Conservation (phyloP, 2,797 vertebrate species). For the Pseudochirops corinnae region DNA sequence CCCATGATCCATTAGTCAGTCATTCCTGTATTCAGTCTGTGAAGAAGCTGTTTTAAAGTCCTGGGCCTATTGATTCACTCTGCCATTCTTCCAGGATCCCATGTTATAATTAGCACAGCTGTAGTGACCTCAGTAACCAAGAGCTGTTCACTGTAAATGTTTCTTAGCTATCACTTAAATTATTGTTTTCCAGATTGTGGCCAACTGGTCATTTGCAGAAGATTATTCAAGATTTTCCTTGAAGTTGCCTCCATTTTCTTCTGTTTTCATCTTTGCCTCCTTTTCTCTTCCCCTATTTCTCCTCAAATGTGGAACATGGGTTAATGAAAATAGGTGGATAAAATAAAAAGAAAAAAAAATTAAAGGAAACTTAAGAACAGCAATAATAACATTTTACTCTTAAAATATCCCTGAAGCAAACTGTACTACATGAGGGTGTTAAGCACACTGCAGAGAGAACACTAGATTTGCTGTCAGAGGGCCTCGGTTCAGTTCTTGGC, state of each 20-base stretch:
- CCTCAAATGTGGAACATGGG: background rate
- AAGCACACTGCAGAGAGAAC: background rate
- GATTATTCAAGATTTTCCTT: background rate
- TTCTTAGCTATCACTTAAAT: background rate
- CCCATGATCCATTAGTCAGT: background rate
- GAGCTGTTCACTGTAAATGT: background rate
- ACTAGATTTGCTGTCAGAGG: background rate
- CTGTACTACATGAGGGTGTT: background rate
- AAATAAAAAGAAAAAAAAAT: background rate
- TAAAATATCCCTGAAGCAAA: background rate
- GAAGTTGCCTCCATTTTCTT: background rate
- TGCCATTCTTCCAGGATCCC: background rate
- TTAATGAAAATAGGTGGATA: background rate
- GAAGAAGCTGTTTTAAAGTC: background rate
- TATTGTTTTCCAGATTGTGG: background rate
- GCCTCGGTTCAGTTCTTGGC: background rate
- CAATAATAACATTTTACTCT: background rate
- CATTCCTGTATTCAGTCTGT: background rate
- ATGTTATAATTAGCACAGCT: background rate
- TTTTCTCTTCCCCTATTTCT: background rate
- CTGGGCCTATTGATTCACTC: background rate
- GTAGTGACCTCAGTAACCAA: background rate
- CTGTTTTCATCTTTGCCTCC: background rate
- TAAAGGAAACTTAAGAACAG: background rate
- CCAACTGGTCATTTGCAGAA: background rate